Evolutionary conservation across 2,113 vertebrate genomes (phyloP).

Genomic region (Empidonax alnorum): DNA sequence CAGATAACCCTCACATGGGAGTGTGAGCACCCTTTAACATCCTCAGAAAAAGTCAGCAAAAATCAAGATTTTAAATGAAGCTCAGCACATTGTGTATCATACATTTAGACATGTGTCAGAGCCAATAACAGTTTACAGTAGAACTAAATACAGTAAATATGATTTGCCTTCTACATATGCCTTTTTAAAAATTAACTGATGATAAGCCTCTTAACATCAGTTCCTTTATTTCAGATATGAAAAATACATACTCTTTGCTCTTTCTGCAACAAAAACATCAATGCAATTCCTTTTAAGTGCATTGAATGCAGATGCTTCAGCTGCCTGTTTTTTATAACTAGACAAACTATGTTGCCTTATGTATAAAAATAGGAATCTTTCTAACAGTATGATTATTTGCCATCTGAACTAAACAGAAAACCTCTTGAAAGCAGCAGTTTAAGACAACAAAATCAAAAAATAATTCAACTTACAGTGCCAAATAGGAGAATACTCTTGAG

Average conservation of each 20-base stretch:
- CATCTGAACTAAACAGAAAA: not conserved
- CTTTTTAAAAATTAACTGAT: not conserved
- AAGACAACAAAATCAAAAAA: not conserved
- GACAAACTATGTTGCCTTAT: not conserved
- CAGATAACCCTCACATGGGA: not conserved
- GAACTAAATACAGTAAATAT: not conserved
- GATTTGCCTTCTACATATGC: not conserved
- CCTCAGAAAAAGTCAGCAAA: not conserved
- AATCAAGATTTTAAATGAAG: not conserved
- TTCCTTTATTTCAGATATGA: not conserved
- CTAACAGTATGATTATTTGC: not conserved
- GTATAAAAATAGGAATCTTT: not conserved
- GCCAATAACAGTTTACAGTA: not conserved
- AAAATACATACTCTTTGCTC: not conserved
- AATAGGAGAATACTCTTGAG: not conserved
- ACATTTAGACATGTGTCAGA: not conserved
- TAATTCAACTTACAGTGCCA: not conserved
- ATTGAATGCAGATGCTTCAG: constrained; percentile 35
- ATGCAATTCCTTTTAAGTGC: not conserved
- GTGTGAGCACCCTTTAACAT: not conserved
- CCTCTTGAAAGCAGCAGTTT: not conserved
- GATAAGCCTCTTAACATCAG: not conserved
- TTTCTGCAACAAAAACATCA: constrained; percentile 13
- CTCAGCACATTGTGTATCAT: not conserved
- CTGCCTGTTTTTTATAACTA: not conserved